A percentile compares a stretch with the other conserved stretches of the same genome.
These are phyloP conservation scores for Cololabis saira DNA, from an alignment of 2,113 vertebrate genomes.

Conservation along the genomic window DNA sequence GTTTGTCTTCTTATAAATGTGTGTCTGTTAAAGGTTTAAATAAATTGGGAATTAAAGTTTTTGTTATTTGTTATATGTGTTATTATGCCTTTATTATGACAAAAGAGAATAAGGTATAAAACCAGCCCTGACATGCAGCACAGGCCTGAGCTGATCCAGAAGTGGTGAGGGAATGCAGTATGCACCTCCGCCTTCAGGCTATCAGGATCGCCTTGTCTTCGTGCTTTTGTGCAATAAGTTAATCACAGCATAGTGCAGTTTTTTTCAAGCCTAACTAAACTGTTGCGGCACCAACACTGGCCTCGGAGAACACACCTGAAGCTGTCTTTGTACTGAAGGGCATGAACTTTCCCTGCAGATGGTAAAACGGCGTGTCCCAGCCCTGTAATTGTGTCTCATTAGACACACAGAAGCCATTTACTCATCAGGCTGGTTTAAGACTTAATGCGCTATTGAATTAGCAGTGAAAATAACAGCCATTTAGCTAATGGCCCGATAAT, in stretches of 20 bases:
- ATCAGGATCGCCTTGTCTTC: no score
- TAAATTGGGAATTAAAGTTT: no score
- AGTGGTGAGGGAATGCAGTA: no score
- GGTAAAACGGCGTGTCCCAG: conserved; percentile 62
- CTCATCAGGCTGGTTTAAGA: conserved; percentile 53
- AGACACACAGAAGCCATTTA: conserved; percentile 49
- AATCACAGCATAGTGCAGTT: not conserved
- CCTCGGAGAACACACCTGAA: conserved; percentile 27
- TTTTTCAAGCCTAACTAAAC: conserved; percentile 10
- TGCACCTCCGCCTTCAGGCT: no score
- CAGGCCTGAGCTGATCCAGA: no score
- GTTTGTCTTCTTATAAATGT: no score
- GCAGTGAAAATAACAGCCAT: conserved; percentile 62
- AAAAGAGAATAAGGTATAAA: no score
- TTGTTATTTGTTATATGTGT: no score
- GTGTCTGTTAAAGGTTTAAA: no score
- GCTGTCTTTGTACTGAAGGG: conserved; percentile 52
- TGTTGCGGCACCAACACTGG: conserved; percentile 28
- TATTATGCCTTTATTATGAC: no score
- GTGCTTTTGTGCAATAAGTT: no score
- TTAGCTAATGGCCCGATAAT: conserved; percentile 58
- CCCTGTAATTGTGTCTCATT: conserved; percentile 74
- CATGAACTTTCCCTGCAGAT: conserved; percentile 56
- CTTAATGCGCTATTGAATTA: conserved; percentile 61
- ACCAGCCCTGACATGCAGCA: no score